A percentile compares a stretch with the other conserved stretches of the same genome.
Evolutionary conservation across 2,888 invertebrate species (phyloP).

Genomic region (Chymomyza caudatula): DNA sequence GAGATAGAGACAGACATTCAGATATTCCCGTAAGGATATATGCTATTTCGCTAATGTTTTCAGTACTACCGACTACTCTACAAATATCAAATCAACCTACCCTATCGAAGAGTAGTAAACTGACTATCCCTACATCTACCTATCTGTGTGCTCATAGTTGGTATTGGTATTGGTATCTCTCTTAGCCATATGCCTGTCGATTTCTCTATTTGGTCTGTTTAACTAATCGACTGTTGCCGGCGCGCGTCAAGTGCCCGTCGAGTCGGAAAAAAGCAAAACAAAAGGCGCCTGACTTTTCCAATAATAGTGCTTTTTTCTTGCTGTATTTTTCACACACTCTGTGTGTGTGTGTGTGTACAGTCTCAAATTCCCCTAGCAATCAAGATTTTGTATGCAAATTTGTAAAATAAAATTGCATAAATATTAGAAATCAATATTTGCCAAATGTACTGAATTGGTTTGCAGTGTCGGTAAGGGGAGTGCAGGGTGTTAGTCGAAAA

Average conservation of each 20-base stretch:
- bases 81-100: conserved; percentile 42
- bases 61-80: conserved; percentile 23
- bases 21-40: no score
- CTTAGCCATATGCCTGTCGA: conserved; percentile 7
- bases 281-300: background rate
- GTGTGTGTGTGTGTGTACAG: conserved; percentile 5
- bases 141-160: conserved; percentile 25
- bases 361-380: conserved; percentile 73
- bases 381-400: conserved; percentile 73
- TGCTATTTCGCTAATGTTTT: no score
- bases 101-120: background rate
- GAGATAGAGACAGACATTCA: background rate
- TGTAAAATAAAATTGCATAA: conserved; percentile 73
- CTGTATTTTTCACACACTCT: background rate
- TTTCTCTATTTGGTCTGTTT: conserved; percentile 19
- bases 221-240: conserved; percentile 70
- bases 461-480: background rate
- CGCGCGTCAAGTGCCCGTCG: conserved; percentile 64
- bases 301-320: background rate
- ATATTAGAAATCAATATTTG: conserved; percentile 72
- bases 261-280: conserved; percentile 7
- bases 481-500: background rate
- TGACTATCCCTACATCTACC: conserved; percentile 28
- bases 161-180: background rate
- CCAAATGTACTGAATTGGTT: background rate